These are phyloP conservation scores for Holacanthella duospinosa DNA, from an alignment of 2,888 invertebrate genomes.

Conservation along the genomic window DNA sequence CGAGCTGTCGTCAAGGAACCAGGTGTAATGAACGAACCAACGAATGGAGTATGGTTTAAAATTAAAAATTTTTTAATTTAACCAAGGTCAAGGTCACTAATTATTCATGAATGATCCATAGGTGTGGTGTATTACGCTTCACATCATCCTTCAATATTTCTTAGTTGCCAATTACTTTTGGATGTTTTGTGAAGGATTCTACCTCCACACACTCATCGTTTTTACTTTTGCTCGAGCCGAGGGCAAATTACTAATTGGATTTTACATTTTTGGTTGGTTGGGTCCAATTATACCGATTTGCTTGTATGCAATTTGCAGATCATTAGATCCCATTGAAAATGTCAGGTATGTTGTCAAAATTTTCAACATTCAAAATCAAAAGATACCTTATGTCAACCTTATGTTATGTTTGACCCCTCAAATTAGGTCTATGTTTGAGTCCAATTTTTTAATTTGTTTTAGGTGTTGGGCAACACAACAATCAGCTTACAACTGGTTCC, in stretches of 20 bases:
- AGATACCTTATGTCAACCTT: not conserved
- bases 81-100: not conserved
- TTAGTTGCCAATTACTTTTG: constrained; percentile 87
- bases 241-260: constrained; percentile 66
- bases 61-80: not conserved
- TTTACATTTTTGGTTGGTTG: constrained; percentile 76
- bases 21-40: not conserved
- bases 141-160: constrained; percentile 75
- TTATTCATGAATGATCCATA: constrained; percentile 42
- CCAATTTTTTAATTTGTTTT: constrained; percentile 18
- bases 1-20: constrained; percentile 24
- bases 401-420: not conserved
- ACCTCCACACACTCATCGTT: constrained; percentile 84
- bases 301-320: constrained; percentile 51
- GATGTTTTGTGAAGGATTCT: constrained; percentile 93
- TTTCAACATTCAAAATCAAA: not conserved
- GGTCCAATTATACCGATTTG: constrained; percentile 58
- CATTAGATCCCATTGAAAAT: constrained; percentile 46
- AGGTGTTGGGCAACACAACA: constrained; percentile 72
- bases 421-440: not conserved
- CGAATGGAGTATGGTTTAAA: constrained; percentile 11
- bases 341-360: constrained; percentile 56
- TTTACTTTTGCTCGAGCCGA: constrained; percentile 83
- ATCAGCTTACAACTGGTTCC: constrained; percentile 59
- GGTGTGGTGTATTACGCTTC: constrained; percentile 67